Evolutionary conservation across 2,113 vertebrate species (phyloP), one percentile per base, ranked within the genome.

Genomic region (Circaetus gallicus): DNA sequence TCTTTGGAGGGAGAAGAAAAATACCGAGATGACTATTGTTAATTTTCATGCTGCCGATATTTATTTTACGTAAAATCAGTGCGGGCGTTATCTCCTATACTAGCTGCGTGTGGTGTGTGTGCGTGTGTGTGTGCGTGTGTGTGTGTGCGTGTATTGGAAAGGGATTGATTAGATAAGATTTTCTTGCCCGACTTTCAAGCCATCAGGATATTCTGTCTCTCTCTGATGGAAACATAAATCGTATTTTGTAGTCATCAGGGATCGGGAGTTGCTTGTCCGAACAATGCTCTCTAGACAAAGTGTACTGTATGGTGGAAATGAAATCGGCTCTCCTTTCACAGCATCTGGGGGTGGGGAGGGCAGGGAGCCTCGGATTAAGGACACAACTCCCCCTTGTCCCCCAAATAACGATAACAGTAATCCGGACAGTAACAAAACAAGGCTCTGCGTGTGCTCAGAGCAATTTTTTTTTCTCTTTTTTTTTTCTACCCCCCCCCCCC

Each of bases 241-340:
- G 86, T 65, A 94, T 97, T 97, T 96, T 93, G 96, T 91, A 95
- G 92, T 94, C 94, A 92, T 96, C 89, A 92, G 94, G 90, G 91
- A 96, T 97, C 78, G 40, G 80, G 94, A 96, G 87, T 91, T 92
- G 89, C 91, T 96, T 95, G 93, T 94, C 95, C 92, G 93, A 96
- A 96, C 96, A 97, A 97, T 96, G 96, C 96, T 96, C 92, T 94
- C 83, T 69, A 96, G 95, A 96, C 95, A 96, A 97, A 96, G 95
- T 97, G 91, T 90, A 94, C 94, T 87, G 73, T 73, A 72, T 77
- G 78, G 91, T 97, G 91, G 93, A 95, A 96, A 91, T 90, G 70
- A 93, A 97, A 95, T 82, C 71, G 72, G 81, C 87, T 90, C 92
- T 96, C 85, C 47, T 86, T 93, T 91, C 94, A 79, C 6, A 89